These are phyloP conservation scores for Tetranychus cinnabarinus DNA, from an alignment of 1,140 invertebrate genomes.

Conservation along the genomic window DNA sequence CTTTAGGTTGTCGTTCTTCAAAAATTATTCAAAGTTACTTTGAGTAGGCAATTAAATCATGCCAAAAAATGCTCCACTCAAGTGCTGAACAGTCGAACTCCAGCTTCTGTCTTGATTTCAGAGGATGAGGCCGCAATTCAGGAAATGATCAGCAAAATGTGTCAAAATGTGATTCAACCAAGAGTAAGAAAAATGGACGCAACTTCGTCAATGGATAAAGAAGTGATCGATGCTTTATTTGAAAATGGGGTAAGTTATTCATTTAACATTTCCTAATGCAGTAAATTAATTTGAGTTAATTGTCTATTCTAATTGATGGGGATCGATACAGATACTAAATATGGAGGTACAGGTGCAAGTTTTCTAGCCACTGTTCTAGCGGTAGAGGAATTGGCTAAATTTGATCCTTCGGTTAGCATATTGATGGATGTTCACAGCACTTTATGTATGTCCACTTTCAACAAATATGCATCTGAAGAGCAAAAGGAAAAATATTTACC, in stretches of 20 bases:
- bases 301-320: too few species aligned
- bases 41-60: too few species aligned
- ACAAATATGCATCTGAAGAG: slow-evolving; percentile 27
- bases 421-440: slow-evolving; percentile 86
- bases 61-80: too few species aligned
- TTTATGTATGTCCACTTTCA: slow-evolving; percentile 46
- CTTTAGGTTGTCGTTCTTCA: too few species aligned
- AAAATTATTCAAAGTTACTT: too few species aligned
- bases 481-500: slow-evolving; percentile 35
- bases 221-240: slow-evolving; percentile 45
- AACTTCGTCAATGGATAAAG: slow-evolving; percentile 45
- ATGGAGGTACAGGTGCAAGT: slow-evolving; percentile 57
- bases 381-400: slow-evolving; percentile 79
- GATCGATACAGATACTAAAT: slow-evolving; percentile 32
- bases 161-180: slow-evolving; percentile 61
- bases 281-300: too few species aligned
- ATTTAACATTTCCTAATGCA: too few species aligned
- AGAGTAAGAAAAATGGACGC: slow-evolving; percentile 77
- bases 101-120: background rate
- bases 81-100: background rate
- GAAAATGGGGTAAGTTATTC: slow-evolving; percentile 46
- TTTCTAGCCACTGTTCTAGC: slow-evolving; percentile 70
- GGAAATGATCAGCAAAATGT: slow-evolving; percentile 48
- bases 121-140: slow-evolving; percentile 8
- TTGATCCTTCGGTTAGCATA: slow-evolving; percentile 62